Percentiles rank a stretch among this genome's conserved stretches.
These are phyloP conservation scores for Netelia virgata DNA, from an alignment of 2,888 invertebrate species.

Conservation along the genomic window DNA sequence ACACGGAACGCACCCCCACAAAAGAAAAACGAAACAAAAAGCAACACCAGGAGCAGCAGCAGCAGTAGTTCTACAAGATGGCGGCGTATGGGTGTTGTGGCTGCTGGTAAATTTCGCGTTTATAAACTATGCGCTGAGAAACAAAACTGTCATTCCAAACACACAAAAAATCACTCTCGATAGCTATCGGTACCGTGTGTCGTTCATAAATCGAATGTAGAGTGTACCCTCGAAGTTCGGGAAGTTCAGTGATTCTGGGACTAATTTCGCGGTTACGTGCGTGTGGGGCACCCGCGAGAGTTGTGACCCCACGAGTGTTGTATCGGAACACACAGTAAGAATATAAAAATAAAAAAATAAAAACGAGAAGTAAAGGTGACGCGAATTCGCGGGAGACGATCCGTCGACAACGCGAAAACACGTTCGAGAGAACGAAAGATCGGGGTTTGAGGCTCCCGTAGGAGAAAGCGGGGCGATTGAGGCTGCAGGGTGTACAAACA, in stretches of 20 bases:
- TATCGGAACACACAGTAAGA: slow-evolving; percentile 10
- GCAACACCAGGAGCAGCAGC: slow-evolving; percentile 29
- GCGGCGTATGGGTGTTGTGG: slow-evolving; percentile 84
- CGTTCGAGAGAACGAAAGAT: slow-evolving; percentile 10
- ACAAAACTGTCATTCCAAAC: slow-evolving; percentile 41
- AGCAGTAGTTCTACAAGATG: slow-evolving; percentile 79
- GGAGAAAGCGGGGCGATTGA: neutral
- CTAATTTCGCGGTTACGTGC: neutral
- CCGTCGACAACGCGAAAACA: neutral
- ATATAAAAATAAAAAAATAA: neutral
- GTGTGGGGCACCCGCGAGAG: neutral
- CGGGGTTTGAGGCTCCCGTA: neutral
- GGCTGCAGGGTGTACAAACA: slow-evolving; percentile 7
- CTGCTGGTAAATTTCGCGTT: slow-evolving; percentile 75
- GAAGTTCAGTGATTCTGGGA: slow-evolving; percentile 7
- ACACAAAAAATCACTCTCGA: slow-evolving; percentile 3
- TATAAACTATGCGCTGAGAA: slow-evolving; percentile 56
- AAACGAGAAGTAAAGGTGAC: slow-evolving; percentile 54
- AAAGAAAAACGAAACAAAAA: slow-evolving; percentile 79
- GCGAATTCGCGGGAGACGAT: slow-evolving; percentile 59
- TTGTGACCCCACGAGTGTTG: neutral
- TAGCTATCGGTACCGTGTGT: neutral
- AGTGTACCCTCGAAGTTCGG: neutral
- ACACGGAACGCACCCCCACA: slow-evolving; percentile 73
- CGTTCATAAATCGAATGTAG: slow-evolving; percentile 7